Conservation (phyloP, 2,797 vertebrate genomes). For the Characodon lateralis region DNA sequence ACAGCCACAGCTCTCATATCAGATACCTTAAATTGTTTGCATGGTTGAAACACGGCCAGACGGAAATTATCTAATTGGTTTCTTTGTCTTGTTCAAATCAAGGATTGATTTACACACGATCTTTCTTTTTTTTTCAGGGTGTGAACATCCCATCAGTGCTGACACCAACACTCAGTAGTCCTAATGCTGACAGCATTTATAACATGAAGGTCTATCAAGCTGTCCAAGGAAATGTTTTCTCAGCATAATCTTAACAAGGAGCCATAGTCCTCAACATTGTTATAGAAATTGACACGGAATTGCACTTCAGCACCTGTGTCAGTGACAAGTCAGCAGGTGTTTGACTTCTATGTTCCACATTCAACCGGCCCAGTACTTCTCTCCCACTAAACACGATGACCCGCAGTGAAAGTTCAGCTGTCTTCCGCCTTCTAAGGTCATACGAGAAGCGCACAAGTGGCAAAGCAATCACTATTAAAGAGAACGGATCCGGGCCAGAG, state of each 20-base stretch:
- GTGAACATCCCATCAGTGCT: slow-evolving; percentile 38
- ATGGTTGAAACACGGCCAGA: slow-evolving; percentile 68
- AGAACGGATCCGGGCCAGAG: slow-evolving; percentile 13
- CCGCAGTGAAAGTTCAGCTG: slow-evolving; percentile 67
- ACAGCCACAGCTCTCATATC: slow-evolving; percentile 65
- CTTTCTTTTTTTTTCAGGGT: slow-evolving; percentile 43
- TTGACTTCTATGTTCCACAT: slow-evolving; percentile 47
- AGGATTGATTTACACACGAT: slow-evolving; percentile 49
- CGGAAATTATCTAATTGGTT: slow-evolving; percentile 57
- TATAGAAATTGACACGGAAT: slow-evolving; percentile 39
- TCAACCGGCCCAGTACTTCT: slow-evolving; percentile 50
- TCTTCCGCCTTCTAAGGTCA: slow-evolving; percentile 59
- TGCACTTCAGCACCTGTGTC: slow-evolving; percentile 68
- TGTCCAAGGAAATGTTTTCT: slow-evolving; percentile 25
- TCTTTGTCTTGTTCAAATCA: slow-evolving; percentile 57
- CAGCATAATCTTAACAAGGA: slow-evolving; percentile 11
- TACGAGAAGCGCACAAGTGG: slow-evolving; percentile 70
- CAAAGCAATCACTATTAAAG: slow-evolving; percentile 76
- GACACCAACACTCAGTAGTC: slow-evolving; percentile 31
- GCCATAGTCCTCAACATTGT: slow-evolving; percentile 1
- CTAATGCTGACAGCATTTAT: slow-evolving; percentile 25
- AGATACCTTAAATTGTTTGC: slow-evolving; percentile 71
- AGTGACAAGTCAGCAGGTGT: slow-evolving; percentile 70
- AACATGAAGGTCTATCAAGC: slow-evolving; percentile 44
- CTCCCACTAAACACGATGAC: slow-evolving; percentile 64